phyloP scores from a whole-genome alignment of 2,888 invertebrate species.

The Margaritifera margaritifera region DNA sequence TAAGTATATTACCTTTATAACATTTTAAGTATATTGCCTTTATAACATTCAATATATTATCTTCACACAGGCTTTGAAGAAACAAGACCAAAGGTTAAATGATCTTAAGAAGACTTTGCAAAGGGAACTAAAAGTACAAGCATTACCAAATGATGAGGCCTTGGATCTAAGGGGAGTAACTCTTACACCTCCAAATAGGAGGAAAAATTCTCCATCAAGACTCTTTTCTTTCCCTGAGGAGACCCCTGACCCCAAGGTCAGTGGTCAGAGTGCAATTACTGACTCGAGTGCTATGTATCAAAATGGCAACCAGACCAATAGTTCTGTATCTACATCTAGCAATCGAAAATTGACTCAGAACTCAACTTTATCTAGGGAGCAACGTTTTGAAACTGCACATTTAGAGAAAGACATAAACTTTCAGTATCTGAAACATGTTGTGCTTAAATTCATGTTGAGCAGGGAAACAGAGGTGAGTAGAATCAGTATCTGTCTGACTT shows the following conservation, averaged over 20 bases:
- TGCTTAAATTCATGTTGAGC: constrained; percentile 92
- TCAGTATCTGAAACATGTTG: constrained; percentile 92
- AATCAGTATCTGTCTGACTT: background rate
- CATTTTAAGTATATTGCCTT: background rate
- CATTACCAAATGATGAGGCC: constrained; percentile 72
- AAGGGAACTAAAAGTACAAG: constrained; percentile 80
- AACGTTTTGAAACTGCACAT: constrained; percentile 30
- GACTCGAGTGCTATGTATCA: too few relatives aligned
- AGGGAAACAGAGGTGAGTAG: constrained; percentile 81
- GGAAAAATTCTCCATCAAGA: constrained; percentile 28
- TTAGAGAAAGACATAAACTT: constrained; percentile 82
- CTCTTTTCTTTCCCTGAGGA: background rate
- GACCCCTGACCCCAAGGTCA: too few relatives aligned
- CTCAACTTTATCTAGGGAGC: background rate
- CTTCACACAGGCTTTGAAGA: constrained; percentile 78
- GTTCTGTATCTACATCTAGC: too few relatives aligned
- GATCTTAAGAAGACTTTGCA: constrained; percentile 95
- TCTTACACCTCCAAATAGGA: constrained; percentile 31
- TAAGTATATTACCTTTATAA: background rate
- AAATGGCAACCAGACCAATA: too few relatives aligned
- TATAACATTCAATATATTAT: background rate
- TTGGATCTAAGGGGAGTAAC: constrained; percentile 33
- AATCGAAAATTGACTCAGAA: too few relatives aligned
- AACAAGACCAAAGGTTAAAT: constrained; percentile 87
- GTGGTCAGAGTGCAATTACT: too few relatives aligned